Conservation (phyloP, 2,113 vertebrate species). For the Polypterus senegalus region DNA sequence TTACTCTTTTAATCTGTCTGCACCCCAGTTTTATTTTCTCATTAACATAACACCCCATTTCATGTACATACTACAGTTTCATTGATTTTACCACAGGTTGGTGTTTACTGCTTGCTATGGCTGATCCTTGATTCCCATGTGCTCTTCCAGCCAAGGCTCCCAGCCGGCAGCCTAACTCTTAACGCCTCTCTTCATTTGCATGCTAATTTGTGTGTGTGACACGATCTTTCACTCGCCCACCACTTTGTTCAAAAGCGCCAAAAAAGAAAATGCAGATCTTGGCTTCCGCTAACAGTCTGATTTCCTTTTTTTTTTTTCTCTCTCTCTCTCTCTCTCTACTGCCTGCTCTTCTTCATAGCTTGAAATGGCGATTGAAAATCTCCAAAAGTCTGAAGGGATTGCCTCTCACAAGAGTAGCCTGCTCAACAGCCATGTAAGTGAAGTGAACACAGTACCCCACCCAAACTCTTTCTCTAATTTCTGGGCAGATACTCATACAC, state of each 20-base stretch:
- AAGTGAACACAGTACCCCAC: slow-evolving; percentile 4
- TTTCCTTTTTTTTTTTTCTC: slow-evolving; percentile 53
- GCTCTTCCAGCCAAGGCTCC: slow-evolving; percentile 14
- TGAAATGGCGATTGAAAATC: slow-evolving; percentile 99
- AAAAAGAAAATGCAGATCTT: slow-evolving; percentile 30
- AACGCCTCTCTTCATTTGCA: slow-evolving; percentile 47
- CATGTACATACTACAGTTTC: too few relatives aligned
- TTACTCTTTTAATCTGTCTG: slow-evolving; percentile 26
- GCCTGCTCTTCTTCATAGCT: slow-evolving; percentile 56
- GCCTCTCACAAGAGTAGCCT: slow-evolving; percentile 97
- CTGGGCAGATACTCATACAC: too few relatives aligned
- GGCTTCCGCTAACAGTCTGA: slow-evolving; percentile 80
- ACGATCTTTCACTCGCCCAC: slow-evolving; percentile 45
- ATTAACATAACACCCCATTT: too few relatives aligned
- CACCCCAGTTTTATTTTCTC: slow-evolving; percentile 18
- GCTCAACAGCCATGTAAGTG: slow-evolving; percentile 99
- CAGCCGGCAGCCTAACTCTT: slow-evolving; percentile 44
- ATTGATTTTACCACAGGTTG: too few relatives aligned
- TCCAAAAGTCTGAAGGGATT: slow-evolving; percentile 98
- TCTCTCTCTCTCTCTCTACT: slow-evolving; percentile 46
- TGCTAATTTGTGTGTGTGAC: slow-evolving; percentile 40
- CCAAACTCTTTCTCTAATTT: too few relatives aligned
- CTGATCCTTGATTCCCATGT: too few relatives aligned
- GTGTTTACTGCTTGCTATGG: too few relatives aligned
- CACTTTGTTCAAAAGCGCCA: slow-evolving; percentile 49